A percentile compares a stretch with the other conserved stretches of the same genome.
Evolutionary conservation across 2,888 invertebrate genomes (phyloP).

Genomic region (Acrocera orbiculus): DNA sequence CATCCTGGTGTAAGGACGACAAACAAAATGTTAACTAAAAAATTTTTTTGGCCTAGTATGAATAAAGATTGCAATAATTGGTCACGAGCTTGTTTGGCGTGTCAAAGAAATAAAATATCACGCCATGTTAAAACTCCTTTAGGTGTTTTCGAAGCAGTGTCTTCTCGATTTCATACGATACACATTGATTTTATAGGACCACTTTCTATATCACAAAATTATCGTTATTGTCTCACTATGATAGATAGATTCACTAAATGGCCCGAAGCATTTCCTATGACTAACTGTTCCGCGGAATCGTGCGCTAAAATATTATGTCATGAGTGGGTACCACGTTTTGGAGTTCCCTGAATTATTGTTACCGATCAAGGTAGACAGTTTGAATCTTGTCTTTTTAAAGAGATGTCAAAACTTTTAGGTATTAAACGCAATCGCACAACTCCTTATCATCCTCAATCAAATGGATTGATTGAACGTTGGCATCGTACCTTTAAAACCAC

Average conservation of each 20-base stretch:
- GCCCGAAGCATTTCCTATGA: slow-evolving; percentile 7
- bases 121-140: background rate
- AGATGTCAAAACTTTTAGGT: slow-evolving; percentile 3
- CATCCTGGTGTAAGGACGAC: background rate
- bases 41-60: background rate
- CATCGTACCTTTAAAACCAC: slow-evolving; percentile 5
- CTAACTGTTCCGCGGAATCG: slow-evolving; percentile 7
- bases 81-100: background rate
- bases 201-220: background rate
- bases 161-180: background rate
- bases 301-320: background rate
- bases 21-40: background rate
- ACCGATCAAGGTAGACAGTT: slow-evolving; percentile 7
- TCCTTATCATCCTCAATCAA: slow-evolving; percentile 7
- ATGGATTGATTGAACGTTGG: slow-evolving; percentile 6
- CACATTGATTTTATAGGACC: slow-evolving; percentile 1
- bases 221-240: background rate
- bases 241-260: slow-evolving; percentile 7
- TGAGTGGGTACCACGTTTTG: slow-evolving; percentile 7
- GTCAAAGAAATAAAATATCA: background rate
- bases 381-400: slow-evolving; percentile 1
- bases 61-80: background rate
- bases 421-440: slow-evolving; percentile 4
- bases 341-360: slow-evolving; percentile 2
- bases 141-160: slow-evolving; percentile 10